A percentile compares a stretch with the other conserved stretches of the same genome.
Conservation (phyloP, 2,797 vertebrate species). For the Aldrovandia affinis region DNA sequence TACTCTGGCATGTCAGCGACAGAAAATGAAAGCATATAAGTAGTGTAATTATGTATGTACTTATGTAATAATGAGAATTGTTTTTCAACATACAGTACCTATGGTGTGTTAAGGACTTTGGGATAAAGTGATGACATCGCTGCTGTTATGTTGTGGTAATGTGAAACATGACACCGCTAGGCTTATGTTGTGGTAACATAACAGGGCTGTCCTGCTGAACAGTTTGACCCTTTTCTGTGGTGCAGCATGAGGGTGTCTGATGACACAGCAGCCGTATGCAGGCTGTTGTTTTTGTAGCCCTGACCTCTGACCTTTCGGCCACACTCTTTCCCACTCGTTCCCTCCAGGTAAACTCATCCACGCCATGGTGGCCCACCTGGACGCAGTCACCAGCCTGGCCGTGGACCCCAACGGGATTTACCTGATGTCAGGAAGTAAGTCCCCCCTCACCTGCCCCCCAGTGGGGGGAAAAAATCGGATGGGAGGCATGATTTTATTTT, state of each 20-base stretch:
- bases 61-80: too few relatives aligned
- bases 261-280: too few relatives aligned
- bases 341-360: constrained; percentile 92
- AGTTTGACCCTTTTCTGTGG: too few relatives aligned
- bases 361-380: constrained; percentile 98
- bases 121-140: neutral
- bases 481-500: neutral
- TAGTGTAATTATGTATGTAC: too few relatives aligned
- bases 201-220: too few relatives aligned
- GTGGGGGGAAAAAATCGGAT: too few relatives aligned
- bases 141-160: neutral
- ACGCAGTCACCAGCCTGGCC: constrained; percentile 96
- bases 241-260: too few relatives aligned
- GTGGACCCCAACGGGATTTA: constrained; percentile 99
- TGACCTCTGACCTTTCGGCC: constrained; percentile 4
- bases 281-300: neutral
- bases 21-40: too few relatives aligned
- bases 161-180: neutral
- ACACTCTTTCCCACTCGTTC: neutral
- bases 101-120: neutral
- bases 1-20: too few relatives aligned
- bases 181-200: too few relatives aligned
- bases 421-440: constrained; percentile 98
- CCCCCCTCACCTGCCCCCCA: neutral
- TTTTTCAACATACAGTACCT: neutral